These are phyloP conservation scores for Ophioninae sp. DNA, from an alignment of 2,888 invertebrate genomes.

Conservation along the genomic window DNA sequence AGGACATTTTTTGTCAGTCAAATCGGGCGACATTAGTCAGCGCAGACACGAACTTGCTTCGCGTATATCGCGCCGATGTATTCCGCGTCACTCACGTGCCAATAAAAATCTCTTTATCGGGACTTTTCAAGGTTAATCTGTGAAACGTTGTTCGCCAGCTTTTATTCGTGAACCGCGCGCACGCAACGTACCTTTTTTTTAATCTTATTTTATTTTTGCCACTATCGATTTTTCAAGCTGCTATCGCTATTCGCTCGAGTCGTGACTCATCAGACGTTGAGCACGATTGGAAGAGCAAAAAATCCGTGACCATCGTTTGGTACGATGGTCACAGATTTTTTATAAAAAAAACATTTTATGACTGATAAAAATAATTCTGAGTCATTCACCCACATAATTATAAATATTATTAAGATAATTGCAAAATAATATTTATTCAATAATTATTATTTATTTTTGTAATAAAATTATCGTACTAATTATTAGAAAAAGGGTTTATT, in stretches of 20 bases:
- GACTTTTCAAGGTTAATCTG: constrained; percentile 9
- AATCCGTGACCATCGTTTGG: not conserved
- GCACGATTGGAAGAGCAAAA: not conserved
- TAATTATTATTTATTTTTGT: not conserved
- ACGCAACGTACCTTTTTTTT: not conserved
- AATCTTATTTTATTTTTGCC: not conserved
- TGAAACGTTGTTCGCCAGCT: constrained; percentile 2
- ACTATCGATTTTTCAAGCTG: constrained; percentile 6
- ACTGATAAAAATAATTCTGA: not conserved
- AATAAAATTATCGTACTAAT: not conserved
- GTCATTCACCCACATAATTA: too few relatives aligned
- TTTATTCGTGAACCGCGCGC: constrained; percentile 10
- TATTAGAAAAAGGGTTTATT: too few relatives aligned
- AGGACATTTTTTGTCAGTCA: constrained; percentile 27
- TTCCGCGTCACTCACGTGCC: not conserved
- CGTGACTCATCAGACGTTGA: constrained; percentile 4
- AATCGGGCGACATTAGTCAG: constrained; percentile 21
- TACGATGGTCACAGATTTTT: not conserved
- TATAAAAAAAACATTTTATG: not conserved
- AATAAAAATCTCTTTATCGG: constrained; percentile 21
- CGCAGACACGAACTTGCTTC: constrained; percentile 11
- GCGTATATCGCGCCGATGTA: not conserved
- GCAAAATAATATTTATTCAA: too few relatives aligned
- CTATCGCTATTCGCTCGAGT: constrained; percentile 15
- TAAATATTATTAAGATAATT: too few relatives aligned